Base-by-base conservation (phyloP, 2,888 invertebrate species). In the Argyresthia goedartella region DNA sequence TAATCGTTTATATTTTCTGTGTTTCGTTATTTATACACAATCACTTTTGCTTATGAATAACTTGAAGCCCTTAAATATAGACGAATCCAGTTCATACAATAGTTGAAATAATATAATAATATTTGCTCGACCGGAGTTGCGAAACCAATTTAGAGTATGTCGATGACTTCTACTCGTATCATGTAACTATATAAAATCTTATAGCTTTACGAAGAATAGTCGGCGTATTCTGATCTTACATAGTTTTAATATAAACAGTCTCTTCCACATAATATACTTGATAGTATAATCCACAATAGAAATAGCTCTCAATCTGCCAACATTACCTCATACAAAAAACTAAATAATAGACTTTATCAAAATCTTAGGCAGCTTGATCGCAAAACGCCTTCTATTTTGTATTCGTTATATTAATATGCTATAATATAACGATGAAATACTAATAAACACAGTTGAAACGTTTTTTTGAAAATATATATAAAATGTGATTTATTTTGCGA, bases 211-310 rank as follows among this genome's bases (percentile, higher is more conserved):
- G 59, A 52, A 53, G 52, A 49, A 46, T n/a, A 33, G 10, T 81
- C 81, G 84, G 74, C 79, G 62, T 77, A 73, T 72, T 76, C 79
- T 72, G 76, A 72, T 72, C 67, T 66, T 71, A 72, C 13, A 79
- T 84, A 85, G 85, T 84, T 86, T 85, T 86, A 86, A 85, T 80
- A 73, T 77, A 77, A 80, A 64, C 82, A 81, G 77, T 82, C 82
- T 84, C 81, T 82, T 82, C 85, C 81, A 82, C 70, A 70, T 69
- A 69, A 69, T 66, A 66, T 81, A 78, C 66, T 67, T 64, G 25
- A 67, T 52, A 52, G 62, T 68, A 71, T 62, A 25, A 25, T 62
- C 34, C 51, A 44, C 36, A 69, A 66, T 80, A 79, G 80, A 81
- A 81, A 85, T 85, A 85, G 81, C 78, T 71, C 61, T 70, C 76